Base-by-base conservation (phyloP, 2,113 vertebrate species). In the Pelecanus crispus region DNA sequence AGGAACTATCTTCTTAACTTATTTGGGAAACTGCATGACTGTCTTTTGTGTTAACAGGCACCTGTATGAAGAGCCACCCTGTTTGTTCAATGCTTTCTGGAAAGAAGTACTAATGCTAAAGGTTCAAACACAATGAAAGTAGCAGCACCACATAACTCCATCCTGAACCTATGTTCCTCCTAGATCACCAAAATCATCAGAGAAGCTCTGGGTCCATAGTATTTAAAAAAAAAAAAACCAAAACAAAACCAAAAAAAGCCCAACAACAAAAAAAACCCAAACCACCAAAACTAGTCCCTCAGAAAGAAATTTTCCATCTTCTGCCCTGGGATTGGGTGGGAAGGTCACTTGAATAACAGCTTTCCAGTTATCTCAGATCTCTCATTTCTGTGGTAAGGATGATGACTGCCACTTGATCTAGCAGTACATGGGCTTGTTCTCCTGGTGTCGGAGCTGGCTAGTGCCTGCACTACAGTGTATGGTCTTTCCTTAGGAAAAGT, bases 271-370 rank as follows among this genome's bases (percentile, higher is more conserved):
- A 42, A 55, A 18, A 25, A 49, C 9, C 19, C 17, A 49, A 13
- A 55, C 21, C 31, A 50, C 17, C 29, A 42, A 49, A 62, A 67
- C 36, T 63, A 40, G 26, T 88, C 5, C 25, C 49, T 70, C 45
- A 72, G 16, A 67, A 86, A 71, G 13, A 56, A 73, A 31, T 3
- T 26, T 14, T 26, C n/a, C 3, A 11, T 78, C 45, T 84, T 63
- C n/a, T 65, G 36, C 21, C 17, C 24, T 63, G 10, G 1, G 3
- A 4, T 52, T 6, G 1, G 5, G 4, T 63, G 9, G 11, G 7
- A 90, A 77, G 16, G 9, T 78, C 5, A 58, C 17, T 56, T 52
- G 22, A 62, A 25, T 29, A 62, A 71, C 17, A 80, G 14, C 17
- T 67, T 77, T 53, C 32, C 44, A 63, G 12, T 50, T 31, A 58